Percentiles rank a stretch among this genome's conserved stretches.
Evolutionary conservation across 1,140 invertebrate genomes (phyloP).

Genomic region (Lordiphosa clarofinis): DNA sequence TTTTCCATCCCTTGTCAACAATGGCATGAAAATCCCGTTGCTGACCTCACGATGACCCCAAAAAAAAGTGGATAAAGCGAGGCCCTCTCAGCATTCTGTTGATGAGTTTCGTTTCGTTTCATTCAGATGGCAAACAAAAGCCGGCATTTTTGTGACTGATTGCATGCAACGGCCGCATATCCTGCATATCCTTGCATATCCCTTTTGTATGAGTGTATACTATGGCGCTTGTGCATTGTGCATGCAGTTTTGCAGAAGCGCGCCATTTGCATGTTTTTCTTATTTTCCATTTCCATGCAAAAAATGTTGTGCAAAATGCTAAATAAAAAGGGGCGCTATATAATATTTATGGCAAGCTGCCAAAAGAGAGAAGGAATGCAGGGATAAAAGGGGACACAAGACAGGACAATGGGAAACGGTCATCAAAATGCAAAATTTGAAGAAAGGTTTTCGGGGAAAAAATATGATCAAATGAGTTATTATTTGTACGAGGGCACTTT

Average conservation of each 20-base stretch:
- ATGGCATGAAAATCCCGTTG: constrained; percentile 75
- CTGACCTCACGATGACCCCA: constrained; percentile 77
- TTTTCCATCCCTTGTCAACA: constrained; percentile 73
- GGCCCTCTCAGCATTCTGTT: constrained; percentile 49
- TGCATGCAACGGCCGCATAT: constrained; percentile 50
- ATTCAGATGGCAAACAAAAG: constrained; percentile 73
- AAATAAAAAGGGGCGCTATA: constrained; percentile 50
- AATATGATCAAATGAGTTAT: too few species aligned
- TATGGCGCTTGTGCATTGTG: constrained; percentile 49
- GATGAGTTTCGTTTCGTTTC: constrained; percentile 67
- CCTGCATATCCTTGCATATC: constrained; percentile 63
- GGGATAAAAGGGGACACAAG: constrained; percentile 23
- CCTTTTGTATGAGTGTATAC: constrained; percentile 29
- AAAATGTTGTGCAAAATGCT: constrained; percentile 46
- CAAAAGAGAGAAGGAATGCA: constrained; percentile 25
- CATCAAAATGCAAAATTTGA: constrained; percentile 7
- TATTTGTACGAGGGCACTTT: too few species aligned
- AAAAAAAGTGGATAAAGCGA: constrained; percentile 15
- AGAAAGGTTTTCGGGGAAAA: too few species aligned
- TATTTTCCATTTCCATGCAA: constrained; percentile 41
- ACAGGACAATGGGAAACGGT: constrained; percentile 8
- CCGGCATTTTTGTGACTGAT: constrained; percentile 74
- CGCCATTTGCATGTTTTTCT: constrained; percentile 71
- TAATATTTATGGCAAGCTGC: constrained; percentile 45
- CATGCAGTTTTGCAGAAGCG: constrained; percentile 34